Conservation (phyloP, 1,140 invertebrate genomes). For the Kradibia gibbosae region DNA sequence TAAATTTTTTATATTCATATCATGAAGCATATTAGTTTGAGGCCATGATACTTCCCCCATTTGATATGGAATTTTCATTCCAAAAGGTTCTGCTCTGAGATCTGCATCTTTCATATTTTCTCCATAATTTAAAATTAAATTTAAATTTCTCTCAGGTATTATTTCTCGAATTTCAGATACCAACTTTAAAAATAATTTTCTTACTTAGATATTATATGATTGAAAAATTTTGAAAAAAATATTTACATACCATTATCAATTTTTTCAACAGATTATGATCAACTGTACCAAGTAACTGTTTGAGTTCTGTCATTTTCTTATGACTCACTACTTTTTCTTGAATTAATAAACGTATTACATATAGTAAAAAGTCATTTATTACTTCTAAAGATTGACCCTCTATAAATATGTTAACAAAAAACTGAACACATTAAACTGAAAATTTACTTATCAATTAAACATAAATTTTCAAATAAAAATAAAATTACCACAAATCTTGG, state of each 20-base stretch:
- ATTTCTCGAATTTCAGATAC: conserved; percentile 61
- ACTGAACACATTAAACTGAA: too few relatives aligned
- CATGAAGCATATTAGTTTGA: conserved; percentile 58
- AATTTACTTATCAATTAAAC: conserved; percentile 23
- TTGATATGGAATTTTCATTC: conserved; percentile 59
- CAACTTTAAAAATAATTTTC: conserved; percentile 63
- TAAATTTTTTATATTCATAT: conserved; percentile 55
- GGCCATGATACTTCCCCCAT: conserved; percentile 59
- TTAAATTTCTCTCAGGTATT: conserved; percentile 57
- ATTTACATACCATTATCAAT: conserved; percentile 65
- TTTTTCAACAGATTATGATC: conserved; percentile 69
- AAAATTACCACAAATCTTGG: conserved; percentile 56
- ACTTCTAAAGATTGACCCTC: conserved; percentile 69
- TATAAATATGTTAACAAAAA: conserved; percentile 51
- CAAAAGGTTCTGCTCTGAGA: conserved; percentile 54
- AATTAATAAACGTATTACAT: conserved; percentile 77
- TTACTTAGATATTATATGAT: neutral
- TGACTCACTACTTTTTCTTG: conserved; percentile 75
- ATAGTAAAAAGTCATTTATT: conserved; percentile 77
- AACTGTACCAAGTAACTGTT: conserved; percentile 74
- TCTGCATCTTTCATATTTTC: conserved; percentile 17
- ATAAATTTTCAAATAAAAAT: conserved; percentile 30
- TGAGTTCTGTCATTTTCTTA: conserved; percentile 72
- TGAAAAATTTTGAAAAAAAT: neutral
- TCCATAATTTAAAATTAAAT: conserved; percentile 52